Base-by-base conservation (phyloP, 2,888 invertebrate species). In the Buathra laborator region DNA sequence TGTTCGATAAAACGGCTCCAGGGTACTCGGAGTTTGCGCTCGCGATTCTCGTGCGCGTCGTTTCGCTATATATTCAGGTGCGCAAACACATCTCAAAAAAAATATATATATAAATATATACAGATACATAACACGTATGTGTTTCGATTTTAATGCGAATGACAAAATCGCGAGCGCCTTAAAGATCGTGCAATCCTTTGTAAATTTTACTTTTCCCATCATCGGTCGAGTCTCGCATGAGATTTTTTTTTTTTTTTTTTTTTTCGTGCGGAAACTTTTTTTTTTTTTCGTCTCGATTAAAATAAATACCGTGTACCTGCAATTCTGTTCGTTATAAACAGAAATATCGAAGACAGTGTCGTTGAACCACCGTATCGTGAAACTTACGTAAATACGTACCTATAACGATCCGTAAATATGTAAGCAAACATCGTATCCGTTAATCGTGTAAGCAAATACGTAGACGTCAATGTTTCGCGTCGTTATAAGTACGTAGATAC, bases 261-360 rank as follows among this genome's bases (percentile, higher is more conserved):
- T 43, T 37, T 14, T 43, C 19, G 5, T 2, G 59, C 71, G 29
- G 14, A 37, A 5, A 12, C 1, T 51, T 29, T 29, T 62, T 14
- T 62, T n/a, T 51, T 29, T 29, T 62, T 14, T 62, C 6, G 62
- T 62, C 62, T 37, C 37, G 62, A 62, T 62, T 62, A 37, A 29
- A 62, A 62, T 62, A 62, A 62, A 14, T 16, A 71, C 53, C 24
- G 12, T 56, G 71, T 71, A 71, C 56, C 56, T 71, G 71, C 43
- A 43, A 37, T 56, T 44, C 56, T 56, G n/a, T 53, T 37, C 12
- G 12, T 71, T 14, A 19, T 71, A 56, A 9, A 71, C n/a, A 32
- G 12, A 37, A 43, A 53, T 56, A 37, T 14, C 24, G 24, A 12
- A 14, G 43, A 72, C 9, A 59, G 10, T 29, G 44, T 37, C 56